Percentiles rank a stretch among this genome's conserved stretches.
phyloP scores from a whole-genome alignment of 1,140 invertebrate species.

The Anadara kagoshimensis region DNA sequence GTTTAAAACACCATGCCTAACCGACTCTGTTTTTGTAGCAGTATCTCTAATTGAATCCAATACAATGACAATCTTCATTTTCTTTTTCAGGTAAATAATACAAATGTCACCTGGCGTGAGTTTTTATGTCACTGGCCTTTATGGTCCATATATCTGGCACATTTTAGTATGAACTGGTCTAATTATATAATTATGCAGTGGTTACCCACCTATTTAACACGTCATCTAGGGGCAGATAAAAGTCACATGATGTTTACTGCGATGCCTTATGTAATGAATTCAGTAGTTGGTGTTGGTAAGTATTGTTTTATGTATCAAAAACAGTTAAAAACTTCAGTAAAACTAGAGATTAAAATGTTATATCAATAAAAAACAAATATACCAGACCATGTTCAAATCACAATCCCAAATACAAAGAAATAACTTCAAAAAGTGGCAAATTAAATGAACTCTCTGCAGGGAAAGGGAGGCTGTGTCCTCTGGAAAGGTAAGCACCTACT shows the following conservation, averaged over 20 bases:
- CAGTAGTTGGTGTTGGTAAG: constrained; percentile 83
- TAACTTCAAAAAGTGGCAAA: too few relatives aligned
- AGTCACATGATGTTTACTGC: constrained; percentile 86
- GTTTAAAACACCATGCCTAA: too few relatives aligned
- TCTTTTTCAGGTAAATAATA: constrained; percentile 76
- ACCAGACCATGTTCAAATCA: too few relatives aligned
- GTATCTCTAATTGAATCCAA: too few relatives aligned
- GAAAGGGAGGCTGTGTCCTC: too few relatives aligned
- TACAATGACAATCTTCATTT: constrained; percentile 3
- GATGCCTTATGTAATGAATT: constrained; percentile 86
- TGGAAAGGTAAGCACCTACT: too few relatives aligned
- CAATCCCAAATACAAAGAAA: too few relatives aligned
- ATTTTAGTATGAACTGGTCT: constrained; percentile 90
- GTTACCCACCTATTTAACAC: constrained; percentile 84
- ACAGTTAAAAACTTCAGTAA: not conserved
- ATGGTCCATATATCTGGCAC: constrained; percentile 86
- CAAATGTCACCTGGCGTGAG: constrained; percentile 79
- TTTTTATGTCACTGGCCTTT: constrained; percentile 84
- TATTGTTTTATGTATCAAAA: constrained; percentile 24
- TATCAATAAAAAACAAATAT: too few relatives aligned
- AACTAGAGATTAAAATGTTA: too few relatives aligned
- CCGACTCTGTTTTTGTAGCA: too few relatives aligned
- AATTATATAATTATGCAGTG: constrained; percentile 91
- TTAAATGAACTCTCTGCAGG: too few relatives aligned
- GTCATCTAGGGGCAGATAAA: constrained; percentile 81